phyloP scores from a whole-genome alignment of 92 coral and sea anemone genomes.

The Zoanthus gigantus region DNA sequence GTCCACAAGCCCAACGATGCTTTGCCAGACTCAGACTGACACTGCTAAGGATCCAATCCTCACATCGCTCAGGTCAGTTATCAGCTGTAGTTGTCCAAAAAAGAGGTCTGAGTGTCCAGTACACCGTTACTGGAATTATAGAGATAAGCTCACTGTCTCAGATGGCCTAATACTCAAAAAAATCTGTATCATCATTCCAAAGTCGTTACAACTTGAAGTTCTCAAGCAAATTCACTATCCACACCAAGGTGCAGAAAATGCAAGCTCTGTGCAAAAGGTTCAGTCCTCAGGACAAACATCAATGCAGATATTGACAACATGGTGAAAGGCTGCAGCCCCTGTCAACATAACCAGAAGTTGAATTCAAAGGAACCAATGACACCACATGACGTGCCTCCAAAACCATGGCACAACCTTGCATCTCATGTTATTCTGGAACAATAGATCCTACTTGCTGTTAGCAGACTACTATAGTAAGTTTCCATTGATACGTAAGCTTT shows the following conservation, averaged over 20 bases:
- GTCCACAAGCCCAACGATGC: conserved; percentile 75
- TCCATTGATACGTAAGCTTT: conserved; percentile 48
- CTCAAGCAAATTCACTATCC: conserved; percentile 76
- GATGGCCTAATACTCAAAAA: conserved; percentile 74
- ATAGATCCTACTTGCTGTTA: conserved; percentile 9
- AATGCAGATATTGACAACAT: conserved; percentile 73
- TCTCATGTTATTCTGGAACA: conserved; percentile 52
- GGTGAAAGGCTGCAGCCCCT: conserved; percentile 61
- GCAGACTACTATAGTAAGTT: conserved; percentile 44
- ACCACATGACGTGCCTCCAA: conserved; percentile 68
- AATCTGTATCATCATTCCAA: conserved; percentile 65
- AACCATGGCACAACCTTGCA: conserved; percentile 72
- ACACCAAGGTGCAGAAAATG: conserved; percentile 81
- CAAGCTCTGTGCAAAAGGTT: conserved; percentile 76
- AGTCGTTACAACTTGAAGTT: conserved; percentile 60
- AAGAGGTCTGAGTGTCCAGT: conserved; percentile 71
- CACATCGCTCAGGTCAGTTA: conserved; percentile 59
- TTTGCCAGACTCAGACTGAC: conserved; percentile 52
- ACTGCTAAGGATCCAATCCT: conserved; percentile 64
- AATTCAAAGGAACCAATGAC: conserved; percentile 70
- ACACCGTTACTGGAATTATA: conserved; percentile 69
- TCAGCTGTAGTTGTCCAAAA: conserved; percentile 74
- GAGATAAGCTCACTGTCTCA: conserved; percentile 61
- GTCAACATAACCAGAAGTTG: conserved; percentile 71
- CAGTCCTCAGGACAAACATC: conserved; percentile 75